These are phyloP conservation scores for Vulpes lagopus DNA, from an alignment of 2,113 vertebrate genomes.

Conservation along the genomic window DNA sequence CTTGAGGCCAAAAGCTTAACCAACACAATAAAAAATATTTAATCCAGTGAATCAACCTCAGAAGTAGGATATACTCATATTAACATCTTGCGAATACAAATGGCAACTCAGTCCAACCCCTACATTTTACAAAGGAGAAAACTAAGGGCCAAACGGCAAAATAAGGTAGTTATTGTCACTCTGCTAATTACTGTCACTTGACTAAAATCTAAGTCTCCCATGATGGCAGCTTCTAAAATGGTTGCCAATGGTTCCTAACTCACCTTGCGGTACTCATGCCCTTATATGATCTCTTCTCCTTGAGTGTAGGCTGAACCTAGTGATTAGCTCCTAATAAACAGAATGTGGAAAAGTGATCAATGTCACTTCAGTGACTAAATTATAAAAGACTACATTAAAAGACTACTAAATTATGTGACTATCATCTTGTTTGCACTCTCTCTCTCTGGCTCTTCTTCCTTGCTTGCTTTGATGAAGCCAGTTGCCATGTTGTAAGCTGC, in stretches of 20 bases:
- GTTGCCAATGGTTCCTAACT: not conserved
- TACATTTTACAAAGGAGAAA: constrained; percentile 40
- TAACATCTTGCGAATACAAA: not conserved
- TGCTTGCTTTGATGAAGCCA: constrained; percentile 23
- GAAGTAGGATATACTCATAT: not conserved
- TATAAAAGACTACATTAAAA: not conserved
- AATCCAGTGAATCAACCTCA: not conserved
- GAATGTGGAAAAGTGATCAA: not conserved
- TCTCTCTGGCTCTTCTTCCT: not conserved
- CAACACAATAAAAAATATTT: constrained; percentile 17
- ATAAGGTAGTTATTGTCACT: not conserved
- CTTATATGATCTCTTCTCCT: not conserved
- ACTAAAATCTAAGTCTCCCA: constrained; percentile 25
- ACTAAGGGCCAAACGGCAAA: not conserved
- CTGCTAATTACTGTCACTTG: not conserved
- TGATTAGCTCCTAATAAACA: not conserved
- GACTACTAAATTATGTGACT: not conserved
- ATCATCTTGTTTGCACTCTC: not conserved
- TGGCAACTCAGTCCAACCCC: not conserved
- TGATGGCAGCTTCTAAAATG: constrained; percentile 44
- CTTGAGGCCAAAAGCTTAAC: constrained; percentile 2
- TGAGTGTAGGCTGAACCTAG: not conserved
- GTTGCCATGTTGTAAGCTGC: not conserved
- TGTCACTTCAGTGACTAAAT: not conserved
- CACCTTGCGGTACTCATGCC: not conserved